Evolutionary conservation across 2,113 vertebrate species (phyloP), one percentile per base, ranked within the genome.

Genomic region (Apaloderma vittatum): DNA sequence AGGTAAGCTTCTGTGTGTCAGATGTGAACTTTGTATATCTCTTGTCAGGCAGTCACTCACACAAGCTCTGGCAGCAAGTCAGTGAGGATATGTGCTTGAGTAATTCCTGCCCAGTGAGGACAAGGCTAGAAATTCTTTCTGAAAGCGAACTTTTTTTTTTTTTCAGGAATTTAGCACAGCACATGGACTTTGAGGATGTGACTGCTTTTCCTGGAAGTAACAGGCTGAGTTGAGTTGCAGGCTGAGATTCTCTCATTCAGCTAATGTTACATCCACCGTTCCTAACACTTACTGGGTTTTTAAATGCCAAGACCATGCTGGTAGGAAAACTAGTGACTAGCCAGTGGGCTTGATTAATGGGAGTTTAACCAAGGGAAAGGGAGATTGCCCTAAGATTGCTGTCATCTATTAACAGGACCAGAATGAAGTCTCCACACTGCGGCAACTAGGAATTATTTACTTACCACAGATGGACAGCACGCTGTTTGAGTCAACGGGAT

Each of bases 141-240:
- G 72, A 84, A 96, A 87, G 37, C 59, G 18, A 89, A 74, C 30
- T 51, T 80, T 81, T 94, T 91, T 88, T 90, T 70, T 46, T 46
- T 46, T 8, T 40, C 62, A 83, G 71, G 49, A 79, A 90, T 93
- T 93, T 82, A 76, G n/a, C 29, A 94, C 80, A 80, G 59, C 86
- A 88, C 4, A 1, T 76, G 66, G 63, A 54, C 61, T 94, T 86
- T 73, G 86, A 94, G 59, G 86, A 49, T 46, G 23, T 62, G 62
- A 21, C n/a, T 93, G 63, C 46, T 76, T 83, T 93, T 95, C 86
- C 59, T 94, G 88, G 71, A 83, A 70, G 79, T 72, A 88, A 45
- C 40, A 72, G 86, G 43, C 65, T 81, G 32, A 66, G 43, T 43
- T 52, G 55, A 74, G 73, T 45, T 66, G 59, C 59, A 71, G 67